Evolutionary conservation across 1,140 invertebrate species (phyloP).

Genomic region (Papilio glaucus): DNA sequence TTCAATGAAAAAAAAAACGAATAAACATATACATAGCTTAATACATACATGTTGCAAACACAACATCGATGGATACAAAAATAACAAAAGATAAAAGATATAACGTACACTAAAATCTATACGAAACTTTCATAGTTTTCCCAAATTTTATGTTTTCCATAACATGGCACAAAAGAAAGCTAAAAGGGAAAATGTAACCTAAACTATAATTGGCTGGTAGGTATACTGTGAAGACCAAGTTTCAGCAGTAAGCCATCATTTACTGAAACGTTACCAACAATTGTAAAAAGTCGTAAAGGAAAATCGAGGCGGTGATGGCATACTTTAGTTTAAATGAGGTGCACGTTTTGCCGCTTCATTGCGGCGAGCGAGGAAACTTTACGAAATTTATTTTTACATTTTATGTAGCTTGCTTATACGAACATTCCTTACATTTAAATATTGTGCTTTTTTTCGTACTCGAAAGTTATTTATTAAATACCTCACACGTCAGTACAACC

Average conservation of each 20-base stretch:
- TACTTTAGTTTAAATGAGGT: slow-evolving; percentile 26
- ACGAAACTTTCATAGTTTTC: too few species aligned
- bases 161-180: background rate
- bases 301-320: slow-evolving; percentile 11
- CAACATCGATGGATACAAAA: background rate
- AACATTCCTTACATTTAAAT: background rate
- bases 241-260: background rate
- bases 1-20: background rate
- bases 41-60: background rate
- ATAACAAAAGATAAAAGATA: background rate
- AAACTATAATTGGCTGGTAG: background rate
- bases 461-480: background rate
- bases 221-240: background rate
- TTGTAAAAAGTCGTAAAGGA: slow-evolving; percentile 23
- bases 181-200: background rate
- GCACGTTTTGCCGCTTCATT: slow-evolving; percentile 14
- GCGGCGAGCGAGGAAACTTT: slow-evolving; percentile 6
- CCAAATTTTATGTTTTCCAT: too few species aligned
- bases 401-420: slow-evolving; percentile 7
- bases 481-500: background rate
- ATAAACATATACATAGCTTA: too few species aligned
- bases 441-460: background rate
- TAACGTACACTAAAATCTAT: too few species aligned
- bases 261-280: slow-evolving; percentile 8
- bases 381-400: slow-evolving; percentile 10